These are phyloP conservation scores for Anoura caudifer DNA, from an alignment of 2,113 vertebrate genomes.

Conservation along the genomic window DNA sequence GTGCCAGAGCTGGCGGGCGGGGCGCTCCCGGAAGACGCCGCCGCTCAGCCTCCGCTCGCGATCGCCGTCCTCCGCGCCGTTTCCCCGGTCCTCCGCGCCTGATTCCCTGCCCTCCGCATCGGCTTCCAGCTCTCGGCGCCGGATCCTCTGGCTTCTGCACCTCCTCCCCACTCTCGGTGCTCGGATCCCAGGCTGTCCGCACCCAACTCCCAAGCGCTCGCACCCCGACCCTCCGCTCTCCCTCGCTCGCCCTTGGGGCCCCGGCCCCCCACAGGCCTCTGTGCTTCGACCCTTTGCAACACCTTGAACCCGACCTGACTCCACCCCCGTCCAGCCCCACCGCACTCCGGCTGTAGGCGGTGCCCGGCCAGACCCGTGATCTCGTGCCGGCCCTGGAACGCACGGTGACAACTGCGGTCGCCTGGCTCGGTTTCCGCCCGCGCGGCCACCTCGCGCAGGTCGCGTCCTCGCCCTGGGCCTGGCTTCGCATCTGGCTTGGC, in stretches of 20 bases:
- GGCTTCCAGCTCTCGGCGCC: not conserved
- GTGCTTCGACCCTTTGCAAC: not conserved
- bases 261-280: not conserved
- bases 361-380: not conserved
- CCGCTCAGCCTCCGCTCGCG: not conserved
- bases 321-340: no score
- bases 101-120: no score
- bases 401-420: not conserved
- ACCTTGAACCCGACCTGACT: not conserved
- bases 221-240: not conserved
- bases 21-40: constrained; percentile 23
- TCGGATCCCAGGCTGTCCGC: not conserved
- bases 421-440: not conserved
- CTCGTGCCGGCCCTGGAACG: not conserved
- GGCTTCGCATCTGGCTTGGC: not conserved
- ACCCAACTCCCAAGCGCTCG: not conserved
- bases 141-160: rapidly evolving
- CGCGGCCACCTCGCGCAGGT: not conserved
- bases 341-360: not conserved
- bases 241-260: not conserved
- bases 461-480: not conserved
- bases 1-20: not conserved
- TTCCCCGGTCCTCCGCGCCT: rapidly evolving
- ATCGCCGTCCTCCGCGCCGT: rapidly evolving
- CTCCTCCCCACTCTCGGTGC: rapidly evolving